Base-by-base conservation (phyloP, 2,797 vertebrate species). In the Dicrostonyx torquatus region DNA sequence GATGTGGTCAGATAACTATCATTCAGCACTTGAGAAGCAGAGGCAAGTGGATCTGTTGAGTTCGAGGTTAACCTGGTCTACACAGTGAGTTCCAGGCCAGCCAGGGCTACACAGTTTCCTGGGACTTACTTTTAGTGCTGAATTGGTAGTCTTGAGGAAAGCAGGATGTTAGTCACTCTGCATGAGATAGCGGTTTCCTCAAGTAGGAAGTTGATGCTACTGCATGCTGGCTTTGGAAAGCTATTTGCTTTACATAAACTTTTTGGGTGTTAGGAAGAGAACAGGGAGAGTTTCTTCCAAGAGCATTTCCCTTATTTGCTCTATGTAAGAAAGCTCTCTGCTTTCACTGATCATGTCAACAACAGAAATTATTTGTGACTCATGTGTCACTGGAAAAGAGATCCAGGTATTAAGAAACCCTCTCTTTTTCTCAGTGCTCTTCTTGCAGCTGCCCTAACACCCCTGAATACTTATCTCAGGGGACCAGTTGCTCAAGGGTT, bases 281-380 rank as follows among this genome's bases (percentile, higher is more conserved):
- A 72, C 79, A 45, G 34, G 17, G 76, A 96, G 43, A 77, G 29
- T n/a, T 93, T 82, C 68, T 62, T 86, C 0, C 50, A 45, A 72
- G 53, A 68, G 29, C 3, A 50, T 87, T 80, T 20, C 31, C 83
- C 58, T 82, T 58, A 29, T 68, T 78, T 91, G 37, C 53, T 96
- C 58, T 88, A 7, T 90, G 83, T 0, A 29, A 70, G 75, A 96
- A 88, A 78, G 37, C 70, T 26, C 87, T 92, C 75, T 94, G 11
- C 22, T 89, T 94, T 90, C 85, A 91, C 55, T 87, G 75, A 58
- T 11, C 26, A 34, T 79, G 17, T 93, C 66, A 55, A 43, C 72
- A 87, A 18, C n/a, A 79, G 50, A 76, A 87, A 45, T 80, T 84
- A 86, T 80, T 60, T 89, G 45, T 84, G 76, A 68, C 45, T 68